Evolutionary conservation across 2,113 vertebrate genomes (phyloP).

Genomic region (Notechis scutatus): DNA sequence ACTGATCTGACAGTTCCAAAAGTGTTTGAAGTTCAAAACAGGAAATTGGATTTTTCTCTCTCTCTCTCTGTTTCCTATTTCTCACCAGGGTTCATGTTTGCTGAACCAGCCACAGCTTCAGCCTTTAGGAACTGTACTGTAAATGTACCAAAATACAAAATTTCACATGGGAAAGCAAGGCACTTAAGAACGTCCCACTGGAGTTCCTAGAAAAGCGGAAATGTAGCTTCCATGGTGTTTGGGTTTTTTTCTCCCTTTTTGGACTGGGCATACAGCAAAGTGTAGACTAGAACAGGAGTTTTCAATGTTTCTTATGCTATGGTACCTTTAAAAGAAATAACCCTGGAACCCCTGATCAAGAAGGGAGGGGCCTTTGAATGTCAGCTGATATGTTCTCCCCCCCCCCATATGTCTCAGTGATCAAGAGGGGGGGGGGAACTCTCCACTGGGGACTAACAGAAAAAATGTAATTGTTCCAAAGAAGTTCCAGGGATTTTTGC

Average conservation of each 20-base stretch:
- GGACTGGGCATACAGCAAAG: not conserved
- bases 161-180: not conserved
- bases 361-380: not conserved
- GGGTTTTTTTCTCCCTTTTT: not conserved
- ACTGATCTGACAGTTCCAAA: not conserved
- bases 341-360: not conserved
- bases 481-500: not conserved
- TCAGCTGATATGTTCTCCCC: not conserved
- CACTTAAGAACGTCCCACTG: not conserved
- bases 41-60: not conserved
- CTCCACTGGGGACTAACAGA: no score
- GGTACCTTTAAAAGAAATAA: not conserved
- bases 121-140: not conserved
- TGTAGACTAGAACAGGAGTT: not conserved
- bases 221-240: not conserved
- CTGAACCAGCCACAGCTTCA: not conserved
- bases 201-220: not conserved
- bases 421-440: not conserved
- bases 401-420: not conserved
- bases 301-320: not conserved
- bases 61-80: not conserved
- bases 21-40: not conserved
- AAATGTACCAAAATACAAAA: not conserved
- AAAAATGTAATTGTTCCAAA: not conserved
- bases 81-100: not conserved